Evolutionary conservation across 92 coral and sea anemone species (phyloP).

Genomic region (Porites evermanni): DNA sequence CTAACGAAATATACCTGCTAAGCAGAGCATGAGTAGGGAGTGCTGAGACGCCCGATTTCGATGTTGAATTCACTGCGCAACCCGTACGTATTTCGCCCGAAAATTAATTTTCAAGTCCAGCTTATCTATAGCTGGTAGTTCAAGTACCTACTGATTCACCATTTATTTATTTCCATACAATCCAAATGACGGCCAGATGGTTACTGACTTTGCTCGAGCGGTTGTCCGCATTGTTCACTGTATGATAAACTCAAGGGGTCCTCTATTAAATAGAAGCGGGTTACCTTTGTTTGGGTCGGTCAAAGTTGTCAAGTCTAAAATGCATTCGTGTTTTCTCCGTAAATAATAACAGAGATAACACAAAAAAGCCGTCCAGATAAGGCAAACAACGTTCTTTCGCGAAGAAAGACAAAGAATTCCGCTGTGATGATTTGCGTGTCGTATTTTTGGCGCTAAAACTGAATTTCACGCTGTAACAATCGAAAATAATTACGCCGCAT

Average conservation of each 20-base stretch:
- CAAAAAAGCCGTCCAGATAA: no score
- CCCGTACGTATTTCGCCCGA: neutral
- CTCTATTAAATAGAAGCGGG: no score
- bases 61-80: neutral
- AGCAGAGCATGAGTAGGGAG: neutral
- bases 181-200: slow-evolving; percentile 1
- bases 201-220: neutral
- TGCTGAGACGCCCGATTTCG: neutral
- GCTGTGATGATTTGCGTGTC: neutral
- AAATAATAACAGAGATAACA: no score
- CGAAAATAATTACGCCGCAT: neutral
- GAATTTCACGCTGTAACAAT: neutral
- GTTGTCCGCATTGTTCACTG: neutral
- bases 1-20: neutral
- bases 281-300: no score
- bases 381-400: neutral
- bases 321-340: no score
- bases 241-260: no score
- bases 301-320: no score
- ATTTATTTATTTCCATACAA: neutral
- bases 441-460: neutral
- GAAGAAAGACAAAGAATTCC: neutral
- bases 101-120: neutral
- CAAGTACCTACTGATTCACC: neutral
- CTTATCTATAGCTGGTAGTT: neutral